phyloP scores from a whole-genome alignment of 2,113 vertebrate species.

The Hydrochoerus hydrochaeris region DNA sequence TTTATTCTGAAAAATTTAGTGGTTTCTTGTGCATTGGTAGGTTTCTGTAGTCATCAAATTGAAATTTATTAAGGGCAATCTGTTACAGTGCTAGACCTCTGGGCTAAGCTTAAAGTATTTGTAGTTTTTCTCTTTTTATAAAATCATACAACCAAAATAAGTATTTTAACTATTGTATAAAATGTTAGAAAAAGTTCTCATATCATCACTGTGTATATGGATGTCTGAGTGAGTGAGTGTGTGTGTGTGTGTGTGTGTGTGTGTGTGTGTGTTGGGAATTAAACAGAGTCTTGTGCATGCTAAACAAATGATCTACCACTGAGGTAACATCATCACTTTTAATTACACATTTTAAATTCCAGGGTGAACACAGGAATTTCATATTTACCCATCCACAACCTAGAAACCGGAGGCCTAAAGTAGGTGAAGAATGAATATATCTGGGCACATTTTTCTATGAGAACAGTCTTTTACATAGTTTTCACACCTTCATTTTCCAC shows the following conservation, averaged over 20 bases:
- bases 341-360: background rate
- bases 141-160: background rate
- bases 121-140: background rate
- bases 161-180: background rate
- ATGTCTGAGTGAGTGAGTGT: too few relatives aligned
- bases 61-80: constrained; percentile 5
- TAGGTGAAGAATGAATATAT: background rate
- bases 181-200: constrained; percentile 39
- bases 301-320: background rate
- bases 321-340: background rate
- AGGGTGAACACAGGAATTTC: background rate
- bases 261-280: background rate
- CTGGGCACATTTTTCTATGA: background rate
- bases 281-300: background rate
- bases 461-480: background rate
- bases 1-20: background rate
- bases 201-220: too few relatives aligned
- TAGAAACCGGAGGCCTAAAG: background rate
- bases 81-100: background rate
- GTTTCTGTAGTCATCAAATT: background rate
- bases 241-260: background rate
- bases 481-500: background rate
- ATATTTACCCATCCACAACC: background rate
- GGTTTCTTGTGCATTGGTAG: background rate
- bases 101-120: background rate